A percentile compares a stretch with the other conserved stretches of the same genome.
These are phyloP conservation scores for Pollenia amentaria DNA, from an alignment of 2,888 invertebrate species.

Conservation along the genomic window DNA sequence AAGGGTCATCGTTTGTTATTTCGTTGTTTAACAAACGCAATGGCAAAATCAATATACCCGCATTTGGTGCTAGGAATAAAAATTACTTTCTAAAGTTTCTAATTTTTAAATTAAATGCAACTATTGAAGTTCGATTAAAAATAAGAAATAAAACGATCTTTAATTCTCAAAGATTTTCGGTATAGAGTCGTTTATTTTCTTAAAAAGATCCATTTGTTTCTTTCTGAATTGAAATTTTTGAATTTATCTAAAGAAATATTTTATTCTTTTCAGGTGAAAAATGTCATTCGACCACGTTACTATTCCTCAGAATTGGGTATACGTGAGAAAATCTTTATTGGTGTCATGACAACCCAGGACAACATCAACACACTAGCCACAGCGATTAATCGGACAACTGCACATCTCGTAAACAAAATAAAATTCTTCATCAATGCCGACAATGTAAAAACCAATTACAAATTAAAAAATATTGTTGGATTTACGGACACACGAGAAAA, in stretches of 20 bases:
- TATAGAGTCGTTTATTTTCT: too few relatives aligned
- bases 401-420: slow-evolving; percentile 92
- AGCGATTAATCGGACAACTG: slow-evolving; percentile 95
- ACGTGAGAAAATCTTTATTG: slow-evolving; percentile 94
- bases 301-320: slow-evolving; percentile 98
- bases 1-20: too few relatives aligned
- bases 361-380: slow-evolving; percentile 90
- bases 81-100: not conserved
- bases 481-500: slow-evolving; percentile 92
- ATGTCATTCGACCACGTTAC: slow-evolving; percentile 93
- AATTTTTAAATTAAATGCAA: not conserved
- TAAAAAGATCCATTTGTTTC: too few relatives aligned
- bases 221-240: too few relatives aligned
- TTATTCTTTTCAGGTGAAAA: slow-evolving; percentile 84
- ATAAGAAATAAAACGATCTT: too few relatives aligned
- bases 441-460: slow-evolving; percentile 86
- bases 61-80: too few relatives aligned
- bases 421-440: slow-evolving; percentile 91
- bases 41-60: too few relatives aligned
- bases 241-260: not conserved
- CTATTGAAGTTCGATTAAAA: not conserved
- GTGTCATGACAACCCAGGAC: slow-evolving; percentile 91
- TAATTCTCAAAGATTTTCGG: too few relatives aligned
- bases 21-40: too few relatives aligned
- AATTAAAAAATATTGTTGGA: slow-evolving; percentile 91